phyloP scores from a whole-genome alignment of 2,797 vertebrate species.

The Microcaecilia unicolor region DNA sequence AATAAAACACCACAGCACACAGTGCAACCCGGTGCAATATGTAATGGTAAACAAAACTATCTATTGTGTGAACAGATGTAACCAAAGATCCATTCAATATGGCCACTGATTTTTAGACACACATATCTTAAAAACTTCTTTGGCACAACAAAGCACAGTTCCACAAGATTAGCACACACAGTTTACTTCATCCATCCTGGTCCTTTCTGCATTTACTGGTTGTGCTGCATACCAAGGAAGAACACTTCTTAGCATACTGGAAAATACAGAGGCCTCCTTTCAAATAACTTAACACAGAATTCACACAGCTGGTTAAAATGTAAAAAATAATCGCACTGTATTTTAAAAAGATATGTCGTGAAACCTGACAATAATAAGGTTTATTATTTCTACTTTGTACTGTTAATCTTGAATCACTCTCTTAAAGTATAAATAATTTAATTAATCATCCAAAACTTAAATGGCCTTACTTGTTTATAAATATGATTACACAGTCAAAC shows the following conservation, averaged over 20 bases:
- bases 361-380: too few species aligned
- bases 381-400: too few species aligned
- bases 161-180: too few species aligned
- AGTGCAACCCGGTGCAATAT: slow-evolving; percentile 3
- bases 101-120: slow-evolving; percentile 39
- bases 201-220: too few species aligned
- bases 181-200: too few species aligned
- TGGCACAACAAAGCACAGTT: slow-evolving; percentile 47
- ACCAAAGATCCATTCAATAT: slow-evolving; percentile 22
- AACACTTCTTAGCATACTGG: too few species aligned
- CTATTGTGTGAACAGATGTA: slow-evolving; percentile 18
- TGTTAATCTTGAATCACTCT: too few species aligned
- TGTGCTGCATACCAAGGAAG: too few species aligned
- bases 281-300: too few species aligned
- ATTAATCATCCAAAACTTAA: slow-evolving; percentile 11
- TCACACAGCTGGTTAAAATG: slow-evolving; percentile 32
- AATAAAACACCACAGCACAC: slow-evolving; percentile 3
- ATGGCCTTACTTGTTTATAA: slow-evolving; percentile 1
- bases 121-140: slow-evolving; percentile 47
- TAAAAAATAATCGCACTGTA: slow-evolving; percentile 29
- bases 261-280: too few species aligned
- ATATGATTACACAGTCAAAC: not conserved
- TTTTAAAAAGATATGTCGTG: too few species aligned
- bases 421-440: slow-evolving; percentile 4
- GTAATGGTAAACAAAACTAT: slow-evolving; percentile 16